These are phyloP conservation scores for Oscarella lobularis DNA, from an alignment of 37 sponge, comb jelly and placozoan species.

Conservation along the genomic window DNA sequence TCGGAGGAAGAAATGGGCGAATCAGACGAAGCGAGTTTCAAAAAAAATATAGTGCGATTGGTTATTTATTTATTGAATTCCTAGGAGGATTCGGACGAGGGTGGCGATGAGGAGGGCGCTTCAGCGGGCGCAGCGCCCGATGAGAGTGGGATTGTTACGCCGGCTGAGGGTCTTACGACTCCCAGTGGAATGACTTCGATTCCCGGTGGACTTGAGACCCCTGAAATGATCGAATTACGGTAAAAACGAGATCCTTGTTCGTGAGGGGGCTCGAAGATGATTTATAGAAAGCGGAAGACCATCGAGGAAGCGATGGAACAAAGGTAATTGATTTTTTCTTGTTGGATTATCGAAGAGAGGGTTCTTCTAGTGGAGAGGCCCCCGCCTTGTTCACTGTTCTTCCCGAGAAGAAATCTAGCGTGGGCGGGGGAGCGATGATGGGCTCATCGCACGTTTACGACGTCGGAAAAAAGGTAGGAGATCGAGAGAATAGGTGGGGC, in stretches of 20 bases:
- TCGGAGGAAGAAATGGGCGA: slow-evolving; percentile 50
- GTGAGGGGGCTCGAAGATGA: neutral
- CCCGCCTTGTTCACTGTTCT: slow-evolving; percentile 84
- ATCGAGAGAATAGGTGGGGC: slow-evolving; percentile 76
- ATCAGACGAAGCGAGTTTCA: neutral
- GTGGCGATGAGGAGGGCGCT: slow-evolving; percentile 5
- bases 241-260: slow-evolving; percentile 2
- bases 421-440: slow-evolving; percentile 83
- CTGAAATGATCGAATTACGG: slow-evolving; percentile 91
- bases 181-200: slow-evolving; percentile 96
- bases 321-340: slow-evolving; percentile 25
- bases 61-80: neutral
- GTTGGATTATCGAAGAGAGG: neutral
- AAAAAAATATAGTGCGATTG: neutral
- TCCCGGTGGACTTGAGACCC: slow-evolving; percentile 95
- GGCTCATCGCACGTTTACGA: slow-evolving; percentile 91
- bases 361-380: slow-evolving; percentile 54
- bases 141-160: neutral
- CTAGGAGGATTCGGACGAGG: slow-evolving; percentile 34
- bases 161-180: slow-evolving; percentile 52
- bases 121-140: neutral
- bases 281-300: slow-evolving; percentile 65
- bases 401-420: slow-evolving; percentile 70
- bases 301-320: slow-evolving; percentile 85
- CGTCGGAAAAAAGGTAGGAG: slow-evolving; percentile 70